These are phyloP conservation scores for Tetranychus piercei DNA, from an alignment of 2,888 invertebrate species.

Conservation along the genomic window DNA sequence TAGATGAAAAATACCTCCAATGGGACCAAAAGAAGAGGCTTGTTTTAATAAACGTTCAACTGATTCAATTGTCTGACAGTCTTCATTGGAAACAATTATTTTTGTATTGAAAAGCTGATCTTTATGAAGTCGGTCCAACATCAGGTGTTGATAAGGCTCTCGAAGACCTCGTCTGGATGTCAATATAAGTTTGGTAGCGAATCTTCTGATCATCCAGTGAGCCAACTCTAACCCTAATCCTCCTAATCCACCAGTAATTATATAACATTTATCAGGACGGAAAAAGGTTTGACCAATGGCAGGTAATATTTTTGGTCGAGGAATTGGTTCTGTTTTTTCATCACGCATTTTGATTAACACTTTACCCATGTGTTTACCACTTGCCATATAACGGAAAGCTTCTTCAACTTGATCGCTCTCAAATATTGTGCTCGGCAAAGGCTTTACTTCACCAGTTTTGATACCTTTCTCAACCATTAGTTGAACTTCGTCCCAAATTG, in stretches of 20 bases:
- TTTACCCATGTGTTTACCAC: slow-evolving; percentile 93
- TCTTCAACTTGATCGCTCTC: slow-evolving; percentile 69
- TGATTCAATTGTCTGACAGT: slow-evolving; percentile 41
- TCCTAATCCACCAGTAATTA: slow-evolving; percentile 57
- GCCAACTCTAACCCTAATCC: slow-evolving; percentile 88
- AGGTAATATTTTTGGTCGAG: neutral
- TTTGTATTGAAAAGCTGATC: neutral
- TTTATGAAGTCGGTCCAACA: slow-evolving; percentile 36
- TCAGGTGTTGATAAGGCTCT: slow-evolving; percentile 75
- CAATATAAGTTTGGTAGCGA: slow-evolving; percentile 63
- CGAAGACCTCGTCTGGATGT: slow-evolving; percentile 74
- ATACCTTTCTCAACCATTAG: slow-evolving; percentile 38
- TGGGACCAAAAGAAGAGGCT: slow-evolving; percentile 47
- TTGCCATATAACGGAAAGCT: slow-evolving; percentile 85
- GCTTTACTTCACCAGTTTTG: slow-evolving; percentile 46
- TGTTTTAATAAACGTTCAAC: slow-evolving; percentile 47
- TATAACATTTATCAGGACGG: slow-evolving; percentile 38
- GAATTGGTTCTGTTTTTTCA: slow-evolving; percentile 40
- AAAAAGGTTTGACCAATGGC: slow-evolving; percentile 55
- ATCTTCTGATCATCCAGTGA: slow-evolving; percentile 67
- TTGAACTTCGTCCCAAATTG: neutral
- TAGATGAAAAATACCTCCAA: slow-evolving; percentile 79
- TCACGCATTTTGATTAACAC: slow-evolving; percentile 74
- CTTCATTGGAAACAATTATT: slow-evolving; percentile 4
- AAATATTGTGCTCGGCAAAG: slow-evolving; percentile 71